phyloP scores from a whole-genome alignment of 1,140 invertebrate species.

The Drosophila santomea region DNA sequence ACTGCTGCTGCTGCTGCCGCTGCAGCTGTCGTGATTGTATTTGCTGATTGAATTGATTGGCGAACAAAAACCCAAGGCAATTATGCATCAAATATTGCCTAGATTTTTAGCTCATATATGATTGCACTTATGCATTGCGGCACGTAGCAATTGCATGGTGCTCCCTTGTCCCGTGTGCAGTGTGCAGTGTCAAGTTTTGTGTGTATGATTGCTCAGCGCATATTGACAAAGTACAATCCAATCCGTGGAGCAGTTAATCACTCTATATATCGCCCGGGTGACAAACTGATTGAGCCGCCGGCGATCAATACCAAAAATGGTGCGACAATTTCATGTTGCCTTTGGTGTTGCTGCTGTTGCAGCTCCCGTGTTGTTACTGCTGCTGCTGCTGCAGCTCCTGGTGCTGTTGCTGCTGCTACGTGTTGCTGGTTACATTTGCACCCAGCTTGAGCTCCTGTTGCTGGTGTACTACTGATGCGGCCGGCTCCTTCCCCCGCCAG shows the following conservation, averaged over 20 bases:
- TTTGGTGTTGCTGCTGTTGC: slow-evolving; percentile 52
- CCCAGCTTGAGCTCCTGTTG: slow-evolving; percentile 8
- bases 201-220: slow-evolving; percentile 16
- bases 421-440: slow-evolving; percentile 12
- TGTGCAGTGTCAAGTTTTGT: background rate
- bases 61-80: slow-evolving; percentile 64
- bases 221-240: slow-evolving; percentile 52
- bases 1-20: slow-evolving; percentile 2
- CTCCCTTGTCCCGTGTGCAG: background rate
- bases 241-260: slow-evolving; percentile 73
- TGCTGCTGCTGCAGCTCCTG: slow-evolving; percentile 31
- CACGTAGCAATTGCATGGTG: slow-evolving; percentile 44
- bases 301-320: slow-evolving; percentile 79
- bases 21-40: slow-evolving; percentile 53
- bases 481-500: slow-evolving; percentile 12
- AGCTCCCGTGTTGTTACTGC: slow-evolving; percentile 21
- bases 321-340: slow-evolving; percentile 72
- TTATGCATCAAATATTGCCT: slow-evolving; percentile 78
- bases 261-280: slow-evolving; percentile 79
- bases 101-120: slow-evolving; percentile 68
- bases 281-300: slow-evolving; percentile 80
- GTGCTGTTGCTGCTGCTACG: background rate
- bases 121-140: slow-evolving; percentile 57
- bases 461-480: background rate
- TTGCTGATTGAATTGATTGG: slow-evolving; percentile 76